Conservation (phyloP, 2,797 vertebrate genomes). For the Sebastes trivittatus region DNA sequence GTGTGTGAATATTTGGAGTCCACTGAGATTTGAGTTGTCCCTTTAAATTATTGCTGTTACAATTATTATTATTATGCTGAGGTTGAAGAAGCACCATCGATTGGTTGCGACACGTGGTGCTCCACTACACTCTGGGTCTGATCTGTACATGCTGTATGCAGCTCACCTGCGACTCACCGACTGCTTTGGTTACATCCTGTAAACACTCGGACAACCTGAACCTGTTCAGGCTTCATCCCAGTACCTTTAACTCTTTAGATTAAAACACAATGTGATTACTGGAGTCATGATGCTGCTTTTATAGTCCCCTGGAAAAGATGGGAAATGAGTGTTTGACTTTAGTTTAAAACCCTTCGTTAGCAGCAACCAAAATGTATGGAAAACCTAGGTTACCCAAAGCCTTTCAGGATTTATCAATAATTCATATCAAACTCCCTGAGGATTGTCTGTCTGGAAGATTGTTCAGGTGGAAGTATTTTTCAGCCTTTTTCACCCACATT, state of each 20-base stretch:
- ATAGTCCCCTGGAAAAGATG: neutral
- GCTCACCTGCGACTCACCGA: neutral
- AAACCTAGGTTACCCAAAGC: constrained; percentile 9
- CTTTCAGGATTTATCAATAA: neutral
- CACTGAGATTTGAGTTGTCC: constrained; percentile 25
- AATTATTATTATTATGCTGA: neutral
- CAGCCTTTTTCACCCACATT: neutral
- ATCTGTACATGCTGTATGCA: constrained; percentile 39
- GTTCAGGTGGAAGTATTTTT: neutral
- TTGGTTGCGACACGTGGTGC: constrained; percentile 12
- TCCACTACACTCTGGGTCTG: constrained; percentile 14
- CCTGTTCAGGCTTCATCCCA: neutral
- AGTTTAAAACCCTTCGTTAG: neutral
- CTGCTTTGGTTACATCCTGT: neutral
- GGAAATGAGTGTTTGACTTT: neutral
- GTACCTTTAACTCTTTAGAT: neutral
- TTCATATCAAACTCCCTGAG: neutral
- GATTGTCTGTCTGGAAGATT: neutral
- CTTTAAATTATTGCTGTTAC: constrained; percentile 48
- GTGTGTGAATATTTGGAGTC: constrained; percentile 33
- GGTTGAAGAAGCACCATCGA: constrained; percentile 6
- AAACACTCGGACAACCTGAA: neutral
- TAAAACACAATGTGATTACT: neutral
- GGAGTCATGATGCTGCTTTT: constrained; percentile 14
- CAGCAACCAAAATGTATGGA: constrained; percentile 36